A percentile compares a stretch with the other conserved stretches of the same genome.
Conservation (phyloP, 1,140 invertebrate species). For the Meloidogyne exigua region DNA sequence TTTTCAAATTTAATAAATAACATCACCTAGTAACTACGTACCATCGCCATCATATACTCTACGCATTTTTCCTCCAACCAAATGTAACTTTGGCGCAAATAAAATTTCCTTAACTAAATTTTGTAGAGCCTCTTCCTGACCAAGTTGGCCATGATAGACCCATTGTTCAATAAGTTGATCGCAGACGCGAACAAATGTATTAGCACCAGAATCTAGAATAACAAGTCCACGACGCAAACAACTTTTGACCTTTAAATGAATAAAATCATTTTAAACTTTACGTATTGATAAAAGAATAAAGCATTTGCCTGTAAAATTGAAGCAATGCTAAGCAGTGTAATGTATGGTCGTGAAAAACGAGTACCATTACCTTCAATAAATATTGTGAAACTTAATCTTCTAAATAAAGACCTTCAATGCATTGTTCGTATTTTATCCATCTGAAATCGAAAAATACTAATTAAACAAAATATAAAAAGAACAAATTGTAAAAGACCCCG, state of each 20-base stretch:
- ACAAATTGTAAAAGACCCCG: too few relatives aligned
- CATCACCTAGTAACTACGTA: neutral
- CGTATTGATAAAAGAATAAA: neutral
- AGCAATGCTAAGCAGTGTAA: conserved; percentile 46
- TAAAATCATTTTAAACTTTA: conserved; percentile 18
- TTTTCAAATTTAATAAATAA: neutral
- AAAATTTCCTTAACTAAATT: conserved; percentile 49
- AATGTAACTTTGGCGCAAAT: conserved; percentile 49
- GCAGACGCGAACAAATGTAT: conserved; percentile 38
- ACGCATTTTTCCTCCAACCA: conserved; percentile 50
- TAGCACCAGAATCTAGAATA: conserved; percentile 33
- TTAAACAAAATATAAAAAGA: too few relatives aligned
- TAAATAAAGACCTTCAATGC: conserved; percentile 25
- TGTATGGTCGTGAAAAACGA: conserved; percentile 47
- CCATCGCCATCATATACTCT: conserved; percentile 40
- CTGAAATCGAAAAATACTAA: conserved; percentile 28
- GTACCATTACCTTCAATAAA: conserved; percentile 47
- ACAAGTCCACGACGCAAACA: conserved; percentile 43
- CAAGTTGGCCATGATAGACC: conserved; percentile 31
- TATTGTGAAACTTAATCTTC: too few relatives aligned
- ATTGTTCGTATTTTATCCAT: conserved; percentile 52
- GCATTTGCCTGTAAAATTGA: conserved; percentile 33
- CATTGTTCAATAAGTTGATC: conserved; percentile 44
- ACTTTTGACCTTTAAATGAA: conserved; percentile 34
- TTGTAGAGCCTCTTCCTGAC: conserved; percentile 21